Conservation (phyloP, 2,797 vertebrate genomes). For the Leptatherina wallacei region DNA sequence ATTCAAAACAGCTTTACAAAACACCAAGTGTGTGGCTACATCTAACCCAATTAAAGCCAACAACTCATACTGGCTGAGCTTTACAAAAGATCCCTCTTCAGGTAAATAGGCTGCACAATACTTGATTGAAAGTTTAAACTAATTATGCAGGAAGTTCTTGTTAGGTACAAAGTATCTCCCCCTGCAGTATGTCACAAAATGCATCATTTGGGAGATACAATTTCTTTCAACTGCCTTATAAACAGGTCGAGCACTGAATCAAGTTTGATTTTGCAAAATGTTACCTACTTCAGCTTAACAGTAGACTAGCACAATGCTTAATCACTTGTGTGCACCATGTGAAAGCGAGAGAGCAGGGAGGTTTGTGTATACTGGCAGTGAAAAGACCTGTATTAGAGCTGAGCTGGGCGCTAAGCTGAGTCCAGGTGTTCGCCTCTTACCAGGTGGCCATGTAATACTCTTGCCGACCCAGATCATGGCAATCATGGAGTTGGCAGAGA, state of each 20-base stretch:
- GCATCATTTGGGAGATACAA: conserved; percentile 19
- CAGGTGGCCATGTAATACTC: conserved; percentile 84
- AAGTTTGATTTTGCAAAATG: conserved; percentile 48
- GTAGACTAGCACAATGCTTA: conserved; percentile 46
- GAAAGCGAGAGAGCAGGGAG: conserved; percentile 13
- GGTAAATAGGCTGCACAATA: conserved; percentile 8
- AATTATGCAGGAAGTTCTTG: conserved; percentile 15
- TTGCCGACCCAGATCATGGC: conserved; percentile 78
- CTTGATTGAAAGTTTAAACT: conserved; percentile 23
- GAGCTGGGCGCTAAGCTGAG: conserved; percentile 69
- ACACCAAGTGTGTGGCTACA: neutral
- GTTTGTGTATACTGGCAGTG: conserved; percentile 58
- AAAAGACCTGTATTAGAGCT: conserved; percentile 59
- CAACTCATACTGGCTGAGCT: neutral
- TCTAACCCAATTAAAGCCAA: neutral
- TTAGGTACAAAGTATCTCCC: conserved; percentile 10
- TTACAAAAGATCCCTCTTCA: conserved; percentile 3
- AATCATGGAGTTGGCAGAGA: conserved; percentile 75
- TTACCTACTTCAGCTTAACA: conserved; percentile 38
- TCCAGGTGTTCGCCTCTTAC: conserved; percentile 78
- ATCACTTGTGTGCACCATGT: conserved; percentile 51
- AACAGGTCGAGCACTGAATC: conserved; percentile 39
- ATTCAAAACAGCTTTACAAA: conserved; percentile 2
- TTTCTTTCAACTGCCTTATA: conserved; percentile 13
- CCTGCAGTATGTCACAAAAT: conserved; percentile 29